Evolutionary conservation across 2,888 invertebrate species (phyloP), one percentile per base, ranked within the genome.

Genomic region (Rhagonycha lutea): DNA sequence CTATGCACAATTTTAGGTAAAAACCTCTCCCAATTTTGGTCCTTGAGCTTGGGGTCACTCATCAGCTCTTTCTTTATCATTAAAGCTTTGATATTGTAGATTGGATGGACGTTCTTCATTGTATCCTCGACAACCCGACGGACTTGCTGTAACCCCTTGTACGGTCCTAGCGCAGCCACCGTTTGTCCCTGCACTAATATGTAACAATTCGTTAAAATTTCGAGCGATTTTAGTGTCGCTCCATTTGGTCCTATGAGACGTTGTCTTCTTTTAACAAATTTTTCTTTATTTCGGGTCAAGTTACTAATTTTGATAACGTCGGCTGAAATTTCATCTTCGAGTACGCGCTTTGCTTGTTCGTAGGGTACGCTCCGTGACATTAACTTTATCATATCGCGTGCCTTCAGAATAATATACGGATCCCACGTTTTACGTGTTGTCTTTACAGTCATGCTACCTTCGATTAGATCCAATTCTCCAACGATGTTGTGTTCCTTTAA

Each of bases 381-480:
- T 2, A 99, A 89, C 87, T 98, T 98, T 83, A 99, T 95, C 89
- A 99, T 91, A 87, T 99, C 99, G 78, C 99, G 91, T 0, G 98
- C 97, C 89, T 99, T 99, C 28, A 99, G 91, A 65, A 99, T 96
- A 72, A 98, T 95, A 82, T 95, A 99, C 0, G 99, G 99, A 89
- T 99, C 99, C 97, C 97, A 99, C 0, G 99, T 99, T 90, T 98
- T 98, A 72, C 95, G 90, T 0, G 98, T 98, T 0, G 99, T 99
- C 86, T 91, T 92, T 0, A 99, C 99, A 0, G 94, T 93, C 94
- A 99, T 95, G 83, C 96, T 97, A 62, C 99, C 94, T 90, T 98
- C 98, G 5, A 98, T 91, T 2, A 98, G 89, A 89, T 99, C 98
- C 79, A 99, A 88, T 84, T 98, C 97, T 0, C 95, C 96, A 83